Evolutionary conservation across 2,888 invertebrate genomes (phyloP).

Genomic region (Cyclophora albipunctata): DNA sequence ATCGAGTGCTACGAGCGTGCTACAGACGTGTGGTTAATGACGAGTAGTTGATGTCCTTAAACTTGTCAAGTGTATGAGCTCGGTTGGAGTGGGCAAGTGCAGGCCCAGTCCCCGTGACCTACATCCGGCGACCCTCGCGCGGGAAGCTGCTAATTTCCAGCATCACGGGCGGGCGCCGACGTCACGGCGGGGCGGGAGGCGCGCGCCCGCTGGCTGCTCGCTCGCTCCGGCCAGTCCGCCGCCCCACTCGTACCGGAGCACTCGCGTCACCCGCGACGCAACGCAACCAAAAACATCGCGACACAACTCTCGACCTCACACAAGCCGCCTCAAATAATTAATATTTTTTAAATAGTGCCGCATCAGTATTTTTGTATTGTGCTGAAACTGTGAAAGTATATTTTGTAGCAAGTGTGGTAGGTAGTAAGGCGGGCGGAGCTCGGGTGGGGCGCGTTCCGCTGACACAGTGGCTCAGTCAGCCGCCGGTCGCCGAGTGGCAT

Average conservation of each 20-base stretch:
- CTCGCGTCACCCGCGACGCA: conserved; percentile 49
- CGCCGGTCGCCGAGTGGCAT: conserved; percentile 71
- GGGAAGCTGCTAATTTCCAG: conserved; percentile 75
- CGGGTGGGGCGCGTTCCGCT: conserved; percentile 70
- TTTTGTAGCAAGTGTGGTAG: conserved; percentile 59
- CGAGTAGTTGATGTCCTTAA: conserved; percentile 64
- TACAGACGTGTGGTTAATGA: conserved; percentile 37
- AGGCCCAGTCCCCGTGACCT: conserved; percentile 74
- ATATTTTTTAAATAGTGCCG: conserved; percentile 37
- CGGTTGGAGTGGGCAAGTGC: conserved; percentile 65
- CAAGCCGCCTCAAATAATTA: conserved; percentile 47
- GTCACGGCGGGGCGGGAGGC: conserved; percentile 56
- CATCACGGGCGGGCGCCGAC: conserved; percentile 58
- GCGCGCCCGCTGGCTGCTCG: conserved; percentile 46
- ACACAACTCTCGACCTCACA: conserved; percentile 41
- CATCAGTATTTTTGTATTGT: conserved; percentile 47
- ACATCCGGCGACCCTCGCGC: conserved; percentile 72
- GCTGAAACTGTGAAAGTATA: conserved; percentile 50
- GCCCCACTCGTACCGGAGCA: conserved; percentile 51
- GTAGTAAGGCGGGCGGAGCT: conserved; percentile 54
- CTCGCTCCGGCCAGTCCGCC: conserved; percentile 56
- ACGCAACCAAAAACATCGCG: conserved; percentile 42
- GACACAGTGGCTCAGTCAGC: conserved; percentile 77
- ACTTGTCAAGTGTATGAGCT: conserved; percentile 68
- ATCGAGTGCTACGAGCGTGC: conserved; percentile 16